A percentile compares a stretch with the other conserved stretches of the same genome.
Evolutionary conservation across 35 echinoderm and acorn worm species (phyloP).

Genomic region (Nesometra sesokonis): DNA sequence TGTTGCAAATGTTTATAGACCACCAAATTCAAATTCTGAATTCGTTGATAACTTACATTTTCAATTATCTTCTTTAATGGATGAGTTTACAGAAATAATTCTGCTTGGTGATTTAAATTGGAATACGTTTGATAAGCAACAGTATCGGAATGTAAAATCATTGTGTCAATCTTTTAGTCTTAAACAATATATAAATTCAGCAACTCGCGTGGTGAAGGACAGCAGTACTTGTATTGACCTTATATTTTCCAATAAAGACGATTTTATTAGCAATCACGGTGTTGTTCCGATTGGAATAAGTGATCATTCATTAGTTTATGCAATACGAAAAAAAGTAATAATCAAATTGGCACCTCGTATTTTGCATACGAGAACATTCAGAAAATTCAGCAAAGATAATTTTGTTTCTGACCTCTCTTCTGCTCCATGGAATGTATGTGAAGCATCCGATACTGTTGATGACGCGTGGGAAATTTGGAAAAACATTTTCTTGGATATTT

Average conservation of each 20-base stretch:
- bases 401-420: too few relatives aligned
- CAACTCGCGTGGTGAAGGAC: background rate
- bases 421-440: too few relatives aligned
- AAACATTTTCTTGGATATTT: too few relatives aligned
- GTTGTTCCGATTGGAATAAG: background rate
- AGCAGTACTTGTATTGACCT: background rate
- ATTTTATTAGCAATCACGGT: background rate
- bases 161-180: background rate
- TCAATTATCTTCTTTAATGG: background rate
- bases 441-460: too few relatives aligned
- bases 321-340: background rate
- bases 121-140: background rate
- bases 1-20: background rate
- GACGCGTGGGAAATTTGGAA: too few relatives aligned
- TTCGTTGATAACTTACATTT: background rate
- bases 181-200: background rate
- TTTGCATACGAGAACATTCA: background rate
- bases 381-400: too few relatives aligned
- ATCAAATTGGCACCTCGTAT: background rate
- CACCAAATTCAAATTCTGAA: background rate
- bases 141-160: background rate
- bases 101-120: background rate
- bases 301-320: background rate
- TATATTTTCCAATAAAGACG: background rate
- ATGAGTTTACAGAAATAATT: background rate